Conservation (phyloP, 2,113 vertebrate genomes). For the Hippocampus abdominalis region DNA sequence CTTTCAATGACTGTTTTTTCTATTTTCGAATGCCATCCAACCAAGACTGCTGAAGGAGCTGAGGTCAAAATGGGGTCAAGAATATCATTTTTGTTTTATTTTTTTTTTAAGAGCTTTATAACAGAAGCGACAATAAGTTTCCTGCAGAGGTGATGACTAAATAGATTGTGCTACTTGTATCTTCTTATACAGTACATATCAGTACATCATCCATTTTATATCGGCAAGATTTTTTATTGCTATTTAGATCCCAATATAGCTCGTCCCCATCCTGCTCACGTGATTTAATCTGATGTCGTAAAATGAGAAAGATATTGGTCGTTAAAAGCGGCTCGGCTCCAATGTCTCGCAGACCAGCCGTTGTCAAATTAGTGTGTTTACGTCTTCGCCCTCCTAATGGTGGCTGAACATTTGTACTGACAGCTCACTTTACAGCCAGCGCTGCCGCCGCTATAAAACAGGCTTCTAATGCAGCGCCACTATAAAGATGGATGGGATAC, state of each 20-base stretch:
- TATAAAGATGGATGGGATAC: conserved; percentile 45
- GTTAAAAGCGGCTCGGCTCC: conserved; percentile 2
- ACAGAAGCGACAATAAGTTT: neutral
- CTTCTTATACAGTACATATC: neutral
- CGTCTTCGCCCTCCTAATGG: conserved; percentile 26
- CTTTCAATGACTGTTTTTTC: too few species aligned
- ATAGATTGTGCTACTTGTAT: neutral
- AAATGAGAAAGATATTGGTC: conserved; percentile 6
- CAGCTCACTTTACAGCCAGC: conserved; percentile 34
- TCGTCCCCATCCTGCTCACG: conserved; percentile 1
- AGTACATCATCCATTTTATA: conserved; percentile 5
- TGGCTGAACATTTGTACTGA: conserved; percentile 30
- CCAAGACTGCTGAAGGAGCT: too few species aligned
- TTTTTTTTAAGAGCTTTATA: neutral
- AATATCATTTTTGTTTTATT: too few species aligned
- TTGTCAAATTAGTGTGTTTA: conserved; percentile 17
- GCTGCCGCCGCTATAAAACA: conserved; percentile 35
- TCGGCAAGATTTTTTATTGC: neutral
- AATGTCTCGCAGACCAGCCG: conserved; percentile 9
- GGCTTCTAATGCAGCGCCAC: conserved; percentile 26
- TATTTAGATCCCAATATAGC: neutral
- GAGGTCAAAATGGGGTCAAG: neutral
- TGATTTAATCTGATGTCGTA: conserved; percentile 6
- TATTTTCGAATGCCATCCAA: too few species aligned
- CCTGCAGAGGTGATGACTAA: neutral